Evolutionary conservation across 2,113 vertebrate genomes (phyloP).

Genomic region (Boleophthalmus pectinirostris): DNA sequence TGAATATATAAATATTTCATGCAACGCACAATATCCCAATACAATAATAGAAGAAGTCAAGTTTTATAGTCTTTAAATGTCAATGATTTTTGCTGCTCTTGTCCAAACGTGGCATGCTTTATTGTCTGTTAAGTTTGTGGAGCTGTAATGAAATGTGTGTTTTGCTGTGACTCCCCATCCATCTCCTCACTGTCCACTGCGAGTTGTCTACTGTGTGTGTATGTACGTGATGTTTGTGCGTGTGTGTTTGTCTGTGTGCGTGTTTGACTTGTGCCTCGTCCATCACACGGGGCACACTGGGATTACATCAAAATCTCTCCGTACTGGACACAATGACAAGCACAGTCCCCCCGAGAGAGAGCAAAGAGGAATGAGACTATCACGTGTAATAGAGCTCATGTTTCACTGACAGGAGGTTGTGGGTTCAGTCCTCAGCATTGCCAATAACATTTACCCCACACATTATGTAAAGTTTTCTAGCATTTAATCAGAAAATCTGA

Average conservation of each 20-base stretch:
- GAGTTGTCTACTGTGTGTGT: conserved; percentile 6
- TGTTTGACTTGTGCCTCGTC: conserved; percentile 45
- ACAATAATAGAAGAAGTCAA: not conserved
- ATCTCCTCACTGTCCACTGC: conserved; percentile 43
- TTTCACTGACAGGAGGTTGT: not conserved
- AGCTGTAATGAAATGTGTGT: conserved; percentile 5
- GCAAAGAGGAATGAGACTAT: conserved; percentile 1
- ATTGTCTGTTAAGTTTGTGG: conserved; percentile 17
- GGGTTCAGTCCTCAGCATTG: not conserved
- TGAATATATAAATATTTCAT: not conserved
- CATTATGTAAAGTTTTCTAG: not conserved
- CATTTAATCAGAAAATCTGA: not conserved
- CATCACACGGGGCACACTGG: conserved; percentile 52
- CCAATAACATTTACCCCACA: not conserved
- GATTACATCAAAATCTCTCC: conserved; percentile 72
- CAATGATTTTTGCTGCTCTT: not conserved
- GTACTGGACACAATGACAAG: conserved; percentile 37
- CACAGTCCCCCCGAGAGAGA: conserved; percentile 1
- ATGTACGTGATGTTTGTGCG: no score
- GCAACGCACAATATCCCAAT: not conserved
- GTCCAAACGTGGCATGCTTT: not conserved
- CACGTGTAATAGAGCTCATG: not conserved
- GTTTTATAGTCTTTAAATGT: not conserved
- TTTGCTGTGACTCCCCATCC: conserved; percentile 52
- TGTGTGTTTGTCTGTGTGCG: conserved; percentile 13